A percentile compares a stretch with the other conserved stretches of the same genome.
phyloP scores from a whole-genome alignment of 1,140 invertebrate genomes.

The Caenorhabditis tropicalis region DNA sequence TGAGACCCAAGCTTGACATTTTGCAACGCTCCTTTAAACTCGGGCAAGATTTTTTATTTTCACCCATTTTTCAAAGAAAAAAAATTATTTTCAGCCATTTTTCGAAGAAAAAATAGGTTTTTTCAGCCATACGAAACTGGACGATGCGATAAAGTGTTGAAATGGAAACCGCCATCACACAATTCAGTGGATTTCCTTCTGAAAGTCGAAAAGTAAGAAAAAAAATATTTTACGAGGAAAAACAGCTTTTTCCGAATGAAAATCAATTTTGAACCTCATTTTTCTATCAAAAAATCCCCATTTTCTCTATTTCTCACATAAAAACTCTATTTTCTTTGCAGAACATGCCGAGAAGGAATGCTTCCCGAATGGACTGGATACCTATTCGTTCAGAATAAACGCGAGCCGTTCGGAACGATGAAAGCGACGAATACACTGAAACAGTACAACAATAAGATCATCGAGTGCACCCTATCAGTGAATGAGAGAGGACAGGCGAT shows the following conservation, averaged over 20 bases:
- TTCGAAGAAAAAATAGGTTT: not conserved
- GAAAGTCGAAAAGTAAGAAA: conserved; percentile 78
- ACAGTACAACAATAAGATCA: conserved; percentile 88
- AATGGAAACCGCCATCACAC: conserved; percentile 93
- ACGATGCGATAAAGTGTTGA: conserved; percentile 83
- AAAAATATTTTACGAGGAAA: not conserved
- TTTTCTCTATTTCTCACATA: too few relatives aligned
- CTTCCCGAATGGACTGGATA: conserved; percentile 61
- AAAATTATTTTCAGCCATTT: not conserved
- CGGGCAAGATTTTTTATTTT: too few relatives aligned
- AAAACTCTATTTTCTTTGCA: too few relatives aligned
- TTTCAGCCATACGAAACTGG: conserved; percentile 85
- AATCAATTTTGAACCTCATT: too few relatives aligned
- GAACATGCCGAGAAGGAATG: conserved; percentile 79
- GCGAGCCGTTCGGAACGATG: conserved; percentile 75
- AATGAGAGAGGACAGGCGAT: conserved; percentile 65
- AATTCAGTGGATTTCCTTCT: conserved; percentile 96
- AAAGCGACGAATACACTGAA: conserved; percentile 80
- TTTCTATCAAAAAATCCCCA: too few relatives aligned
- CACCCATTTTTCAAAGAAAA: too few relatives aligned
- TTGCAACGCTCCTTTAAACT: too few relatives aligned
- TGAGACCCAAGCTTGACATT: too few relatives aligned
- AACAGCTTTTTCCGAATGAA: too few relatives aligned
- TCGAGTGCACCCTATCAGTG: conserved; percentile 84
- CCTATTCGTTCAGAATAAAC: conserved; percentile 64